phyloP scores from a whole-genome alignment of 2,113 vertebrate species.

The Lepus timidus region DNA sequence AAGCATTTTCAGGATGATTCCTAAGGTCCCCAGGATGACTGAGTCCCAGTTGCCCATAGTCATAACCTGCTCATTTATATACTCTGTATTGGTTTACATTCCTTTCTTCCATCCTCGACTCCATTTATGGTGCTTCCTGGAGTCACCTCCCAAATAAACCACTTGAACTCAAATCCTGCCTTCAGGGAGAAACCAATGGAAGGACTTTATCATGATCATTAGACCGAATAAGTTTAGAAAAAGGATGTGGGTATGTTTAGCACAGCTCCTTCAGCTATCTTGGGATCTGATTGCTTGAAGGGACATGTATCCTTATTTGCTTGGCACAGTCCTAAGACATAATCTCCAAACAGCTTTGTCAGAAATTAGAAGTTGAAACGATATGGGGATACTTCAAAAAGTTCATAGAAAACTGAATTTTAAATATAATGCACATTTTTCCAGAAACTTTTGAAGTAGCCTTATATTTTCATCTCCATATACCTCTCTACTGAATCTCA shows the following conservation, averaged over 20 bases:
- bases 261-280: background rate
- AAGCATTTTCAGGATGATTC: background rate
- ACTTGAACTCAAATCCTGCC: background rate
- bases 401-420: too few relatives aligned
- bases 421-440: too few relatives aligned
- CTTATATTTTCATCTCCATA: background rate
- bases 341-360: background rate
- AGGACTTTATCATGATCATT: background rate
- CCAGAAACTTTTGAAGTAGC: too few relatives aligned
- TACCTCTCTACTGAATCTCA: background rate
- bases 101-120: background rate
- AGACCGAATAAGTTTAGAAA: background rate
- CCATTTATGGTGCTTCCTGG: background rate
- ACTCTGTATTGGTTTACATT: background rate
- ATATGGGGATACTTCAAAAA: background rate
- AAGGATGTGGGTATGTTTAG: background rate
- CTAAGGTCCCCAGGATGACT: background rate
- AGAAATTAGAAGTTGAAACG: slow-evolving; percentile 20
- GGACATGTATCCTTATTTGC: background rate
- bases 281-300: slow-evolving; percentile 26
- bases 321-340: background rate
- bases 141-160: slow-evolving; percentile 17
- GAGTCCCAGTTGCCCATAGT: background rate
- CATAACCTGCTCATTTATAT: background rate
- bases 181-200: background rate